A percentile compares a stretch with the other conserved stretches of the same genome.
Conservation (phyloP, 2,888 invertebrate species). For the Megamerina dolium region DNA sequence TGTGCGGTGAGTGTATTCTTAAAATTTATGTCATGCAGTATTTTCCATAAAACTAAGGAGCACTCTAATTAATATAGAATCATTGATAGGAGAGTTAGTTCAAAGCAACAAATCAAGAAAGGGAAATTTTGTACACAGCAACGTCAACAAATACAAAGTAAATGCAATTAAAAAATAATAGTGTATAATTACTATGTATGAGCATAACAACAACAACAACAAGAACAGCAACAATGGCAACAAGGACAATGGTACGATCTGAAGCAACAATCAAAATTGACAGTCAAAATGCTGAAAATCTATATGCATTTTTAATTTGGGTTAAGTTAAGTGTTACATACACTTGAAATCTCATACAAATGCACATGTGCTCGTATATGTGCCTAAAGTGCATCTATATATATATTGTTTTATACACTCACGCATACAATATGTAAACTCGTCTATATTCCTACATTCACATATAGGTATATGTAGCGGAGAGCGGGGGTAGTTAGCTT, state of each 20-base stretch:
- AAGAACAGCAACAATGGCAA: no score
- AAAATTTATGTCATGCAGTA: no score
- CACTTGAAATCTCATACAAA: slow-evolving; percentile 4
- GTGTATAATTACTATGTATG: no score
- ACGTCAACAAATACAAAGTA: neutral
- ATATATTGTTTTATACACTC: neutral
- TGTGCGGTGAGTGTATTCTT: no score
- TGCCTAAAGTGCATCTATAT: neutral
- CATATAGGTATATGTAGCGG: neutral
- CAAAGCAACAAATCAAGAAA: no score
- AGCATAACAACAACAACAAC: no score
- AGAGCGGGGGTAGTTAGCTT: no score
- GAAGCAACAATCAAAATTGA: slow-evolving; percentile 23
- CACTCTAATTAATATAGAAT: no score
- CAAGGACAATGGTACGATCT: neutral
- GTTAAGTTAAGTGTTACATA: slow-evolving; percentile 16
- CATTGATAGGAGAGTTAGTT: no score
- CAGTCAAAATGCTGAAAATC: slow-evolving; percentile 22
- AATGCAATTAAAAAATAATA: no score
- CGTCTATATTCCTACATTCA: neutral
- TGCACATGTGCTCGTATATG: neutral
- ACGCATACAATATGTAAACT: slow-evolving; percentile 3
- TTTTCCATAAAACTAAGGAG: no score
- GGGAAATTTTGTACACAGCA: neutral
- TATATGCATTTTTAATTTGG: slow-evolving; percentile 30